Evolutionary conservation across 1,140 invertebrate species (phyloP).

Genomic region (Phymastichus coffea): DNA sequence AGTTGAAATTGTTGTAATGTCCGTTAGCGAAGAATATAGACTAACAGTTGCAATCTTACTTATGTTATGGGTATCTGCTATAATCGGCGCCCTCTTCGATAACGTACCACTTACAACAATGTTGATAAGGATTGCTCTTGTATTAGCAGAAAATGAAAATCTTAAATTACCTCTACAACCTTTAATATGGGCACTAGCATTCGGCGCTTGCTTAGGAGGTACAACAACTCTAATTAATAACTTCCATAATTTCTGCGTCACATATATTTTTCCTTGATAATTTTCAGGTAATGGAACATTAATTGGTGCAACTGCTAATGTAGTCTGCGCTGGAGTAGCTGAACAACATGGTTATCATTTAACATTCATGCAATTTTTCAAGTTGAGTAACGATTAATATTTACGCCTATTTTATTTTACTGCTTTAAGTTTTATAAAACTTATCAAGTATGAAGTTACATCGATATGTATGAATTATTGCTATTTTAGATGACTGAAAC

Average conservation of each 20-base stretch:
- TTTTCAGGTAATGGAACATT: conserved; percentile 76
- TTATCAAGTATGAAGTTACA: too few species aligned
- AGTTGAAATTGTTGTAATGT: conserved; percentile 66
- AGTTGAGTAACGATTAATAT: conserved; percentile 59
- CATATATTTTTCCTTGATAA: too few species aligned
- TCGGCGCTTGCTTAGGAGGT: conserved; percentile 84
- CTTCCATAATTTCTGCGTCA: too few species aligned
- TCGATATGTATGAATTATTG: not conserved
- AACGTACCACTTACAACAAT: conserved; percentile 85
- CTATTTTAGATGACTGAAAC: not conserved
- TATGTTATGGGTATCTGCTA: conserved; percentile 76
- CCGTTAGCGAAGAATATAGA: conserved; percentile 63
- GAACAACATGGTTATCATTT: conserved; percentile 83
- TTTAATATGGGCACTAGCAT: conserved; percentile 75
- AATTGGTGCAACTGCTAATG: conserved; percentile 81
- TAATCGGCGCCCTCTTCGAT: conserved; percentile 80
- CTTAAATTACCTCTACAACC: conserved; percentile 70
- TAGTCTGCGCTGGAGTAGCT: conserved; percentile 81
- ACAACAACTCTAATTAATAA: too few species aligned
- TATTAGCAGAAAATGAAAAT: conserved; percentile 64
- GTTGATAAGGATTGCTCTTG: conserved; percentile 76
- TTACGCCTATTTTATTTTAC: too few species aligned
- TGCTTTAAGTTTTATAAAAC: too few species aligned
- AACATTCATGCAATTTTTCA: conserved; percentile 77
- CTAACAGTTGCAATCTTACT: conserved; percentile 72